Percentiles rank a stretch among this genome's conserved stretches.
Evolutionary conservation across 2,797 vertebrate species (phyloP).

Genomic region (Acropternis orthonyx): DNA sequence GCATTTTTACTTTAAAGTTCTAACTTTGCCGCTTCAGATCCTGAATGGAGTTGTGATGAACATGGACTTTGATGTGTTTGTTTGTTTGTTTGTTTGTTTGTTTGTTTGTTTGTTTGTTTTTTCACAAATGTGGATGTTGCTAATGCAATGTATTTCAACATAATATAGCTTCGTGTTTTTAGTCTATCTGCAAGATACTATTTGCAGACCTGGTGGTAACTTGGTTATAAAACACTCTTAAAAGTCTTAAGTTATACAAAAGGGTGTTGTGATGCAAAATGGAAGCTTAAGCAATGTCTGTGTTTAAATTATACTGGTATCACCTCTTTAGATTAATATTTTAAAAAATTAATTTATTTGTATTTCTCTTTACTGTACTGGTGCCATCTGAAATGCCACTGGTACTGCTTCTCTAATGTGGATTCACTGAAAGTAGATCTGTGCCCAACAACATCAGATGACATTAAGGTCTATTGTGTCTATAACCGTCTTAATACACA

Average conservation of each 20-base stretch:
- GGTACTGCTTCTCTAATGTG: not conserved
- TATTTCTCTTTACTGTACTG: not conserved
- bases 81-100: not conserved
- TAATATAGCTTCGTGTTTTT: not conserved
- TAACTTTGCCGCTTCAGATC: not conserved
- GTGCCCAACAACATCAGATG: not conserved
- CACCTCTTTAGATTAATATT: not conserved
- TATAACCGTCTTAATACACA: not conserved
- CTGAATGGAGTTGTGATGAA: not conserved
- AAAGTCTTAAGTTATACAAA: not conserved
- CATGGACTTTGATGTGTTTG: rapidly evolving
- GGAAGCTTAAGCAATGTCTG: not conserved
- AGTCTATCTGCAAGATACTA: not conserved
- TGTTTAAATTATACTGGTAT: not conserved
- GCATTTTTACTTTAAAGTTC: not conserved
- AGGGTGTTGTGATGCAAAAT: not conserved
- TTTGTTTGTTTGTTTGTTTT: not conserved
- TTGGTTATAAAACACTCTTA: not conserved
- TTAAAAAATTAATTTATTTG: not conserved
- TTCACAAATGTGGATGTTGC: not conserved
- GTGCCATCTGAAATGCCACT: not conserved
- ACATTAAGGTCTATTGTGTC: not conserved
- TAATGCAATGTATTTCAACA: not conserved
- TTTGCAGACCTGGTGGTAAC: not conserved
- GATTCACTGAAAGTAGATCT: not conserved